Evolutionary conservation across 2,888 invertebrate genomes (phyloP).

Genomic region (Agrochola circellaris): DNA sequence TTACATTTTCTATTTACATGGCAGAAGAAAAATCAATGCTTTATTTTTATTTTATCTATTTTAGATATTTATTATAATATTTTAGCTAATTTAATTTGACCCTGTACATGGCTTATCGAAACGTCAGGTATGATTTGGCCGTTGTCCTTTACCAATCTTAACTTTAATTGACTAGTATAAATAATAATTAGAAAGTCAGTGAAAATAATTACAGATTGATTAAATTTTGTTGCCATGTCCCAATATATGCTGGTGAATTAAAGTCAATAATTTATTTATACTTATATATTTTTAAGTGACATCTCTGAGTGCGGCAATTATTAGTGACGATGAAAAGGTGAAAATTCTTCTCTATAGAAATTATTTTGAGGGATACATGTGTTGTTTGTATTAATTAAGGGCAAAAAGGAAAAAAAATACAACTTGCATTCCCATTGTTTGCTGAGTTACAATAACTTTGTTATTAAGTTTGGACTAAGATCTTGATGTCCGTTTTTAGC

Average conservation of each 20-base stretch:
- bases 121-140: not conserved
- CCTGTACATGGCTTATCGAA: not conserved
- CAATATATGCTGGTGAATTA: not conserved
- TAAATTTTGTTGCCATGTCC: not conserved
- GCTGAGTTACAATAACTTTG: conserved; percentile 5
- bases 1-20: not conserved
- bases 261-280: not conserved
- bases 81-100: not conserved
- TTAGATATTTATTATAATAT: not conserved
- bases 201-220: not conserved
- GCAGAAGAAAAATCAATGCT: not conserved
- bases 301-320: not conserved
- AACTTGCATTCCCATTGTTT: conserved; percentile 32
- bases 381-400: not conserved
- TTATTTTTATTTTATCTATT: not conserved
- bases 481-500: conserved; percentile 10
- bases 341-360: not conserved
- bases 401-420: conserved; percentile 18
- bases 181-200: conserved; percentile 1
- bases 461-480: conserved; percentile 27
- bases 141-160: not conserved
- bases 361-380: not conserved
- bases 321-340: not conserved
- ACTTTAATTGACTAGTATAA: not conserved
- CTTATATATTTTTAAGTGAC: conserved; percentile 6